Percentiles rank a stretch among this genome's conserved stretches.
These are phyloP conservation scores for Drosophila micromelanica DNA, from an alignment of 1,140 invertebrate genomes.

Conservation along the genomic window DNA sequence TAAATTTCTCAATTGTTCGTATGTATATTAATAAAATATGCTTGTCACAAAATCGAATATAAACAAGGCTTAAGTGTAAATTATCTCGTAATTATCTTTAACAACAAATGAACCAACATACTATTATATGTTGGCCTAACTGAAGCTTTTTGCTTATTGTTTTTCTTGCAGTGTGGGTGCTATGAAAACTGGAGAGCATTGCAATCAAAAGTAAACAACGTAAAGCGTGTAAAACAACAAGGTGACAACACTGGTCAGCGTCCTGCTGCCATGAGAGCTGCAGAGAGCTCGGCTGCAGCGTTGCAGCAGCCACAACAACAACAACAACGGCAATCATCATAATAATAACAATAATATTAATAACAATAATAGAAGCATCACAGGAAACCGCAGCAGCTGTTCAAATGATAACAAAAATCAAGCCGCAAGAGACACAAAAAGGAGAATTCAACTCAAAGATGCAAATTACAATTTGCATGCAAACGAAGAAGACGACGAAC, in stretches of 20 bases:
- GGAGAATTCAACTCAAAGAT: constrained; percentile 76
- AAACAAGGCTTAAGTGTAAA: too few relatives aligned
- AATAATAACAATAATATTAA: constrained; percentile 22
- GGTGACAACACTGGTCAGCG: constrained; percentile 23
- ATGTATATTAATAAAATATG: too few relatives aligned
- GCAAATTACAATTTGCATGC: constrained; percentile 80
- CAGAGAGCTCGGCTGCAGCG: constrained; percentile 65
- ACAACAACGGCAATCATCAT: constrained; percentile 4
- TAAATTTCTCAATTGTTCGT: too few relatives aligned
- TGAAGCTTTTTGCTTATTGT: constrained; percentile 31
- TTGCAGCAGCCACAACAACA: constrained; percentile 39
- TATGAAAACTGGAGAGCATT: constrained; percentile 40
- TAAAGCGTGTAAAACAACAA: not conserved
- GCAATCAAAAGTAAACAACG: constrained; percentile 71
- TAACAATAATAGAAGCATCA: constrained; percentile 28
- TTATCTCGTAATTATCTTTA: too few relatives aligned
- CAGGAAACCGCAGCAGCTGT: constrained; percentile 39
- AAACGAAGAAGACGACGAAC: constrained; percentile 44
- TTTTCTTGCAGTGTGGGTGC: constrained; percentile 37
- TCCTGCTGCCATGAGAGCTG: constrained; percentile 68
- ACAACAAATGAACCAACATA: too few relatives aligned
- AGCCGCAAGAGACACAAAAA: constrained; percentile 47
- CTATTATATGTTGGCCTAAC: constrained; percentile 7
- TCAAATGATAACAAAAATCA: constrained; percentile 54
- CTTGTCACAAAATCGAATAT: too few relatives aligned